phyloP scores from a whole-genome alignment of 2,888 invertebrate species.

The Notodonta ziczac region DNA sequence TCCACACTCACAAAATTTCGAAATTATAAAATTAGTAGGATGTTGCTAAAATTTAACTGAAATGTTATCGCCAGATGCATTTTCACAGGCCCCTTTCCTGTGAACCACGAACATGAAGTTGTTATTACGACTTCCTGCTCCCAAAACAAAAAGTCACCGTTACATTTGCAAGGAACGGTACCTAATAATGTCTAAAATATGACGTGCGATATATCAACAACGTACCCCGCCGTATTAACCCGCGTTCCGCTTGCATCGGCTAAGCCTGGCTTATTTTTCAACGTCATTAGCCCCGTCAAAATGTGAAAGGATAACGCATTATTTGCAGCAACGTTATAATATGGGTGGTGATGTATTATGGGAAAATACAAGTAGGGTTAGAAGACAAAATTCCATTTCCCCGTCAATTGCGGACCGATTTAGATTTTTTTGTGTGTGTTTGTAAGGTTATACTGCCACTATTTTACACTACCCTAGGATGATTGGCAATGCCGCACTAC shows the following conservation, averaged over 20 bases:
- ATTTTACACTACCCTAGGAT: too few species aligned
- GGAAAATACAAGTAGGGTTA: conserved; percentile 19
- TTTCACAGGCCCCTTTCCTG: neutral
- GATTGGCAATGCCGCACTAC: too few species aligned
- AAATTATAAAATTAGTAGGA: too few species aligned
- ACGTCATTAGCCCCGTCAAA: conserved; percentile 56
- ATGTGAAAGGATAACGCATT: conserved; percentile 57
- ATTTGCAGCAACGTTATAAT: conserved; percentile 51
- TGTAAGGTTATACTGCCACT: too few species aligned
- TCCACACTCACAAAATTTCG: too few species aligned
- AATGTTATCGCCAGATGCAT: neutral
- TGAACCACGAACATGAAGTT: neutral
- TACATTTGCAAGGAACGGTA: conserved; percentile 39
- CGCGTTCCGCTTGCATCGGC: conserved; percentile 52
- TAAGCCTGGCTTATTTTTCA: conserved; percentile 59
- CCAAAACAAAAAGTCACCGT: conserved; percentile 50
- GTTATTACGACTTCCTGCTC: conserved; percentile 11
- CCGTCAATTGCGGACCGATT: too few species aligned
- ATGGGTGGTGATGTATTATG: conserved; percentile 46
- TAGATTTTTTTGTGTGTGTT: neutral
- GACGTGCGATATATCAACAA: conserved; percentile 52
- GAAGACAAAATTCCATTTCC: neutral
- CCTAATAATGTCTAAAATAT: conserved; percentile 51
- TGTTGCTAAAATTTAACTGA: neutral
- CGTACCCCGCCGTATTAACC: conserved; percentile 48